Evolutionary conservation across 2,113 vertebrate species (phyloP).

Genomic region (Mungos mungo): DNA sequence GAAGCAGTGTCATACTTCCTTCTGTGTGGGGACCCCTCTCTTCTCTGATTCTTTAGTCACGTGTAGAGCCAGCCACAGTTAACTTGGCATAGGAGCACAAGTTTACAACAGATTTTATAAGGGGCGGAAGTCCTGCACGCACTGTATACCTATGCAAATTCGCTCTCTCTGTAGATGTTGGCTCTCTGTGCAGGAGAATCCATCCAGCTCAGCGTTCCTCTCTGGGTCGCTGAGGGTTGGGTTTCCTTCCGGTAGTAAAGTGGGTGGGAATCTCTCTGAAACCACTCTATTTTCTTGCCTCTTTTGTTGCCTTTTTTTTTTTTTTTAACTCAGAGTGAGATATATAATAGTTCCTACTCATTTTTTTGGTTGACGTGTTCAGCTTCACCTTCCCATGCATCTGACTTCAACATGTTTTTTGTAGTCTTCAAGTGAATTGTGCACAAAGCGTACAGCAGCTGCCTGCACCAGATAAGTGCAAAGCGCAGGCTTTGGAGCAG

Average conservation of each 20-base stretch:
- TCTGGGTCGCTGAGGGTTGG: background rate
- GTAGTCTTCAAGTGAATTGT: background rate
- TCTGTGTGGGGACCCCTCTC: background rate
- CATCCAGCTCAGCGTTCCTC: background rate
- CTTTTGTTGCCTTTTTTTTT: background rate
- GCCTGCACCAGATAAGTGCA: conserved; percentile 37
- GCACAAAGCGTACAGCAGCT: background rate
- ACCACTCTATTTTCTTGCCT: conserved; percentile 7
- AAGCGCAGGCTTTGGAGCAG: background rate
- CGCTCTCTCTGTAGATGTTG: background rate
- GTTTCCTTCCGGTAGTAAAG: conserved; percentile 55
- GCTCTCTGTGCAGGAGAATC: background rate
- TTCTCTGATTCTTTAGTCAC: background rate
- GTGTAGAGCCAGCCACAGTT: background rate
- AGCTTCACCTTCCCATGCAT: background rate
- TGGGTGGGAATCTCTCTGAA: background rate
- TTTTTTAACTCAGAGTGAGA: background rate
- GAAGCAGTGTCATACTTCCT: background rate
- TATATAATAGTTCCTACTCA: background rate
- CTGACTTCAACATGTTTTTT: conserved; percentile 13
- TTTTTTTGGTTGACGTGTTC: background rate
- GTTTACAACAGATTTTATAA: background rate
- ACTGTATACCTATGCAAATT: conserved; percentile 9
- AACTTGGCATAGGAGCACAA: background rate
- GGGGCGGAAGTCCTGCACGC: background rate